Conservation (phyloP, 2,113 vertebrate genomes). For the Sphaerodactylus townsendi region DNA sequence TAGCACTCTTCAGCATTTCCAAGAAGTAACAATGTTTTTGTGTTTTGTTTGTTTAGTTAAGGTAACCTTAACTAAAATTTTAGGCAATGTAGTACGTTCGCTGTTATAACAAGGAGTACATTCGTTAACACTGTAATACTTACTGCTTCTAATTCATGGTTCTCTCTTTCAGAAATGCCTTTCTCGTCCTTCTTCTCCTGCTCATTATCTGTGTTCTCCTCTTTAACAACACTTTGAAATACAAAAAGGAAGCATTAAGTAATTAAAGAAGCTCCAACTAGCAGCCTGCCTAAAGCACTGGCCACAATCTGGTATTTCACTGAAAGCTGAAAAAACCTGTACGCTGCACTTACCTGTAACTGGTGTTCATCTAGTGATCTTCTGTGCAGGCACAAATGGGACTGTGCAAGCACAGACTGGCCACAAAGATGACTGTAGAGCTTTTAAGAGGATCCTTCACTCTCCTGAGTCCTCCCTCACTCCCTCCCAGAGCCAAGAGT, state of each 20-base stretch:
- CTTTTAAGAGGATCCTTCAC: too few relatives aligned
- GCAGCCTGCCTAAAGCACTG: neutral
- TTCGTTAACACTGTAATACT: constrained; percentile 53
- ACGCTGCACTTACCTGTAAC: too few relatives aligned
- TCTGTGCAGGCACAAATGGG: too few relatives aligned
- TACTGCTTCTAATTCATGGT: constrained; percentile 83
- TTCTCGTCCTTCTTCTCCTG: constrained; percentile 88
- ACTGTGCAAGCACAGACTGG: too few relatives aligned
- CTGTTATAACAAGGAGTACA: neutral
- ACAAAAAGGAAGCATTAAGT: constrained; percentile 29
- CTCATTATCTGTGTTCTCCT: constrained; percentile 87
- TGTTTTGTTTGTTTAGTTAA: neutral
- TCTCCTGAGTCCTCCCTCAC: too few relatives aligned
- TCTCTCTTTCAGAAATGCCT: constrained; percentile 76
- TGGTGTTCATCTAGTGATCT: too few relatives aligned
- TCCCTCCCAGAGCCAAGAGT: too few relatives aligned
- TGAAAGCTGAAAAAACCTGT: constrained; percentile 55
- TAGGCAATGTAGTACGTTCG: neutral
- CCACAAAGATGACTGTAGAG: too few relatives aligned
- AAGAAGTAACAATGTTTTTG: neutral
- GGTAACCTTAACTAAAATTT: neutral
- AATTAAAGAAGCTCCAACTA: constrained; percentile 24
- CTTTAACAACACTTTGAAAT: constrained; percentile 79
- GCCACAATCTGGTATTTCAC: constrained; percentile 34
- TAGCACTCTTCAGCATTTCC: too few relatives aligned